Base-by-base conservation (phyloP, 1,140 invertebrate species). In the Lucilia cuprina region DNA sequence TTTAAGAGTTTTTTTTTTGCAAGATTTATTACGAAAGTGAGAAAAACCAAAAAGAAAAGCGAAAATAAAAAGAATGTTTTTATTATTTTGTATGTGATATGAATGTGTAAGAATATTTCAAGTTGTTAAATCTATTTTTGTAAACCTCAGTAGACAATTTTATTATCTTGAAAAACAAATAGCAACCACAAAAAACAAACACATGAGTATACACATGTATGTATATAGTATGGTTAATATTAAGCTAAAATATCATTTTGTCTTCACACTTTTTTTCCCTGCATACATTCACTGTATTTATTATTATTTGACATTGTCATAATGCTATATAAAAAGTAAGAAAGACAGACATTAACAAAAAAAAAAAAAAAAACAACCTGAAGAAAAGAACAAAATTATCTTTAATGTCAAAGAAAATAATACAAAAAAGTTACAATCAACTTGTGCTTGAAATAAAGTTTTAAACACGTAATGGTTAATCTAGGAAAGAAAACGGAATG, bases 1-100 rank as follows among this genome's bases (percentile, higher is more conserved):
- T 41, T 10, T 41, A 10, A 41, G 41, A 41, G 41, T 41, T 55
- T 55, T 41, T 55, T 55, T 49, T 14, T 55, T 55, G 12, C 50
- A 55, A 55, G 50, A 55, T 55, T 55, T 55, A 55, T 55, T 55
- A 55, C 50, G 12, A 30, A 30, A 30, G 25, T 2, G 25, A 1
- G 3, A 30, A 30, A 17, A 55, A 55, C 7, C 10, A 55, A 55
- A 55, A 13, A 55, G 7, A 55, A 17, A 55, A 41, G 41, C 41
- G 7, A 41, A 41, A 41, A 41, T 41, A 5, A 55, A 55, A 17
- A 12, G 50, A n/a, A n/a, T 55, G 50, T n/a, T n/a, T 55, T 70
- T 70, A 70, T 70, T 70, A 70, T 70, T 70, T 70, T 70, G 65
- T 70, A 70, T 70, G 65, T 70, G 65, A 70, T 70, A 21, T 25